Evolutionary conservation across 1,140 invertebrate species (phyloP), one percentile per base, ranked within the genome.

Genomic region (Diorhabda sublineata): DNA sequence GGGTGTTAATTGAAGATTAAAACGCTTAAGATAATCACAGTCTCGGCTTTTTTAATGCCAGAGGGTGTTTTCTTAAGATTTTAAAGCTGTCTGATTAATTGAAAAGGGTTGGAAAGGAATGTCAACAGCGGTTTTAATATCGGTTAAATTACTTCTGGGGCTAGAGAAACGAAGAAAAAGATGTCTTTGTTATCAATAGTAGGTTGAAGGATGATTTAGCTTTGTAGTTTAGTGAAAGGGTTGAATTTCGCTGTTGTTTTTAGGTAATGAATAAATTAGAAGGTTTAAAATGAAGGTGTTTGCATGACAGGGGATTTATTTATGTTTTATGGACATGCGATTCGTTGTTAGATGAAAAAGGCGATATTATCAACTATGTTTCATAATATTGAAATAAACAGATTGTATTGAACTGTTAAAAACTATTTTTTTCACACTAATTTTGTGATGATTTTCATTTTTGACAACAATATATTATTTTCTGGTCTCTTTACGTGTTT

Each of bases 1-100:
- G 77, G 77, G 76, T 74, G 77, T 77, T 73, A 77, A 77, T 77
- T 73, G 77, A 75, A 74, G 75, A 77, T 78, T 76, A 77, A 77
- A 77, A 74, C 63, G 67, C 68, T 70, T 66, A 70, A 74, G 72
- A 74, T 73, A 73, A 75, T 77, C 76, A 71, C 66, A 42, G 67
- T 44, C 63, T 63, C 52, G 47, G 71, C 63, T 73, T 72, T 74
- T 77, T 74, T 65, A 52, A 26, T 58, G 61, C 61, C 67, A 42
- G 73, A 72, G 75, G 75, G 64, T 74, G 73, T 74, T 76, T 75
- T 75, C 69, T 73, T 73, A 61, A 73, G 69, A 69, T 67, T 72
- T 72, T 70, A 70, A 71, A 69, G 47, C 63, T 59, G 43, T n/a
- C 66, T 75, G 74, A 73, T 77, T 74, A 77, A 77, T 76, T 69